Evolutionary conservation across 2,888 invertebrate genomes (phyloP), one percentile per base, ranked within the genome.

Genomic region (Tetragnatha montana): DNA sequence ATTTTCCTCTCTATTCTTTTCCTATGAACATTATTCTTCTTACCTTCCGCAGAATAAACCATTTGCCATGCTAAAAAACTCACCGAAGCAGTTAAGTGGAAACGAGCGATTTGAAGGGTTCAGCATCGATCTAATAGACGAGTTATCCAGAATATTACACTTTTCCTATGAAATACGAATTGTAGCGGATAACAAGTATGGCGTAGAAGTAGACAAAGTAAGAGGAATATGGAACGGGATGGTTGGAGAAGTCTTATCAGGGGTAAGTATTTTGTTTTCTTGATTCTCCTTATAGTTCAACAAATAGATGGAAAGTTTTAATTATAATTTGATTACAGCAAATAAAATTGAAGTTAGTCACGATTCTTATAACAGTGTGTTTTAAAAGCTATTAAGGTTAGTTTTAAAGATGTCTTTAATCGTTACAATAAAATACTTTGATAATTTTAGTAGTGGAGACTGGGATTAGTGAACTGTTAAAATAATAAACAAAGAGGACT

Each of bases 11-110:
- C 4, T 35, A n/a, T n/a, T n/a, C n/a, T n/a, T n/a, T n/a, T n/a
- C n/a, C n/a, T 35, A 35, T 35, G 35, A 35, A 35, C 35, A 35
- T 4, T 35, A 2, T 35, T 35, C 35, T 60, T 60, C 14, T 60
- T 60, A 60, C 12, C 1, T 60, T 60, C 60, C 12, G 12, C 70
- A 90, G 90, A 97, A 96, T 93, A 95, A 95, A 74, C 98, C 98
- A 0, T 98, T 98, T 92, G 96, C 97, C 17, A 97, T 98, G 97
- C 93, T 96, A 19, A 97, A 96, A 93, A 95, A 96, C 92, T 96
- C 92, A 2, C 91, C 92, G 2, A 91, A 93, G 84, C 92, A 93
- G 81, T 95, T 95, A 93, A 95, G 95, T 14, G 96, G 96, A 76
- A 96, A 97, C 93, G 95, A 95, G 91, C 94, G 96, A 89, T 97